Conservation (phyloP, 2,888 invertebrate species). For the Phlogophora meticulosa region DNA sequence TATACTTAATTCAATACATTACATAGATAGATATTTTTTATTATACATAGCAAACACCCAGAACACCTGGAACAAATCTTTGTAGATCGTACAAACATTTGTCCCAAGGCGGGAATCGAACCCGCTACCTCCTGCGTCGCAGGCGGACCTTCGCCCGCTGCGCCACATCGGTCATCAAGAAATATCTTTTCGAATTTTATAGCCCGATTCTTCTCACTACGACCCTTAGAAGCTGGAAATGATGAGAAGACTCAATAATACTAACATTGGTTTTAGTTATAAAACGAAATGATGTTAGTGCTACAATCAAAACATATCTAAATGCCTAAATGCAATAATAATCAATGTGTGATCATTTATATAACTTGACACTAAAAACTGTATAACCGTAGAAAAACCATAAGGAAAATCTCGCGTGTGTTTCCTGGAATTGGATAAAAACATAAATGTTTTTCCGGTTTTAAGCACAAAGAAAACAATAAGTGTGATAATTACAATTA, state of each 20-base stretch:
- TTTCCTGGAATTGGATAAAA: not conserved
- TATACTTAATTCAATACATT: no score
- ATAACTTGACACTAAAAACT: not conserved
- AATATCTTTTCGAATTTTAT: no score
- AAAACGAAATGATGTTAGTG: conserved; percentile 7
- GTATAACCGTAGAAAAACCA: not conserved
- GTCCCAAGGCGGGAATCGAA: no score
- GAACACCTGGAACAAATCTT: no score
- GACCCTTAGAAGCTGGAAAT: no score
- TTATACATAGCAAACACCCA: no score
- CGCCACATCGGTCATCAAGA: no score
- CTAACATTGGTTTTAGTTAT: conserved; percentile 6
- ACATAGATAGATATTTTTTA: no score
- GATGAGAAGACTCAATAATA: conserved; percentile 4
- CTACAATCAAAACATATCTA: not conserved
- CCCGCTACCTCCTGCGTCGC: no score
- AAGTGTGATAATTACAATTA: conserved; percentile 1
- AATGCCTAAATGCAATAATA: not conserved
- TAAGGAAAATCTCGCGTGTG: not conserved
- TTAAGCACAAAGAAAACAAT: conserved; percentile 3
- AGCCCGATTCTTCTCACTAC: no score
- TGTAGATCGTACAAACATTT: no score
- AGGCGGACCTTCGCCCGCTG: no score
- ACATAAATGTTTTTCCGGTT: not conserved
- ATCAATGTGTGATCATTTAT: not conserved